Evolutionary conservation across 2,888 invertebrate genomes (phyloP).

Genomic region (Salpingus planirostris): DNA sequence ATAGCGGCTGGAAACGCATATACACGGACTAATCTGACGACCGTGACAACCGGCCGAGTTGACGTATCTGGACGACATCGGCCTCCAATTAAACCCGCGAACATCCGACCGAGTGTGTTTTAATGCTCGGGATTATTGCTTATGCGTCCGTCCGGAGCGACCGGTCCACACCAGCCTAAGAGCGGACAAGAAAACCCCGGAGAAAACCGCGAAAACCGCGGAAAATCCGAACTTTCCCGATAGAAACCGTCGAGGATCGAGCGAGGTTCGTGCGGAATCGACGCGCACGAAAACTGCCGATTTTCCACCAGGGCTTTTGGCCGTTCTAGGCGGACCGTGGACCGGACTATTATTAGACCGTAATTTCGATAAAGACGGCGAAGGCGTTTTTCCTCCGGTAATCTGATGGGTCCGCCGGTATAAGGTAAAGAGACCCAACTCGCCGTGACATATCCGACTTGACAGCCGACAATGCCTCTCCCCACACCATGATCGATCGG

Average conservation of each 20-base stretch:
- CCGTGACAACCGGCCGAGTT: conserved; percentile 16
- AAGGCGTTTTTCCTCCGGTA: conserved; percentile 13
- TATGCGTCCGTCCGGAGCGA: too few species aligned
- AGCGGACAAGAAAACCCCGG: background rate
- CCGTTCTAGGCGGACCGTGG: too few species aligned
- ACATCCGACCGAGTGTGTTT: conserved; percentile 10
- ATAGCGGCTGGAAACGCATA: conserved; percentile 16
- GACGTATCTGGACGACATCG: conserved; percentile 18
- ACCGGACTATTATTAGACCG: too few species aligned
- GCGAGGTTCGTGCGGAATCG: too few species aligned
- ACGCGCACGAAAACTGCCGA: too few species aligned
- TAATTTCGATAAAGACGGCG: too few species aligned
- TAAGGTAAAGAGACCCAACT: conserved; percentile 12
- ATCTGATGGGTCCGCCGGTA: conserved; percentile 16
- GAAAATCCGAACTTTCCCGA: too few species aligned
- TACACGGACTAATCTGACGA: conserved; percentile 19
- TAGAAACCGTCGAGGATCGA: too few species aligned
- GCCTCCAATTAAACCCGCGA: conserved; percentile 19
- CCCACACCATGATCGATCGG: conserved; percentile 21
- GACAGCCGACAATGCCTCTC: conserved; percentile 21
- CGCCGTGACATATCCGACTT: conserved; percentile 19
- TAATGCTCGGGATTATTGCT: conserved; percentile 9
- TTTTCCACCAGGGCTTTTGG: too few species aligned
- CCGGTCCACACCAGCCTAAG: too few species aligned
- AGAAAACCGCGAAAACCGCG: too few species aligned